Evolutionary conservation across 2,797 vertebrate species (phyloP).

Genomic region (Spinus pinus): DNA sequence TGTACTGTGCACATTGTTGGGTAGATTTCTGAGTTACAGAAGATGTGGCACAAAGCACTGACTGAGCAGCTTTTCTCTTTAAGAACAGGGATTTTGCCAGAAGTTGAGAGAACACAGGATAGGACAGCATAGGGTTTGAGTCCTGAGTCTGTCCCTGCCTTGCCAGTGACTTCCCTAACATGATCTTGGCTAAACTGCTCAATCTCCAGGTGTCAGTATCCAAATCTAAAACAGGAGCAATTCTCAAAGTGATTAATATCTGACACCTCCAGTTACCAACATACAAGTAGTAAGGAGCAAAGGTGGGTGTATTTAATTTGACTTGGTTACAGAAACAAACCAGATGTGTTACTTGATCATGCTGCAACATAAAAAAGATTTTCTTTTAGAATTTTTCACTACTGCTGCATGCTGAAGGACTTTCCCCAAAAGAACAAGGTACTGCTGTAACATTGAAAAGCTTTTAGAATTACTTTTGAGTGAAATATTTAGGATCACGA

Average conservation of each 20-base stretch:
- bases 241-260: fast-evolving
- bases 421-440: not conserved
- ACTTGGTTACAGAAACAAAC: not conserved
- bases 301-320: not conserved
- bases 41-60: not conserved
- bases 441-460: not conserved
- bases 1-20: not conserved
- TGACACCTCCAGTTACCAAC: not conserved
- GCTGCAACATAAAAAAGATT: not conserved
- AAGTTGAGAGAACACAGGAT: not conserved
- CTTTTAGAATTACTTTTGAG: not conserved
- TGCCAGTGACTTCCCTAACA: not conserved
- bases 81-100: not conserved
- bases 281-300: not conserved
- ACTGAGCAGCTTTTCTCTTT: not conserved
- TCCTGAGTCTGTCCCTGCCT: not conserved
- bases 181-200: not conserved
- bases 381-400: not conserved
- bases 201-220: not conserved
- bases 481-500: constrained; percentile 32
- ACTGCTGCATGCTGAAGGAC: not conserved
- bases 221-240: not conserved
- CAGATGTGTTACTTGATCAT: not conserved
- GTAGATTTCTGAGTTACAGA: not conserved
- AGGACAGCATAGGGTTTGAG: not conserved